Percentiles rank a stretch among this genome's conserved stretches.
Evolutionary conservation across 2,888 invertebrate genomes (phyloP).

Genomic region (Beris chalybata): DNA sequence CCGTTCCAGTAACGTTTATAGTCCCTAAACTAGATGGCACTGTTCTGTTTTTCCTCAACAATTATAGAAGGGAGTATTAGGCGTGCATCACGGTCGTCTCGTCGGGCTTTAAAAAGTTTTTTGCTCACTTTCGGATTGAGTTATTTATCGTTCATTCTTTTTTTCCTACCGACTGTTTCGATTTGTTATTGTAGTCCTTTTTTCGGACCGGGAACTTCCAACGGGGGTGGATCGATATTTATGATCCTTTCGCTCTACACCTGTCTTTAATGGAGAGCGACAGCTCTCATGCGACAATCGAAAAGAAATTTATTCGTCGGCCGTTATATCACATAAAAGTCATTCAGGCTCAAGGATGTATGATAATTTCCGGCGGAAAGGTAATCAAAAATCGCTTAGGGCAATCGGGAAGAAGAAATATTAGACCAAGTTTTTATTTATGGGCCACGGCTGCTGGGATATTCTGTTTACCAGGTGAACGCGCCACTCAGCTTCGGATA

Average conservation of each 20-base stretch:
- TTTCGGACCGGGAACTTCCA: slow-evolving; percentile 5
- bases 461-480: too few species aligned
- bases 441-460: too few species aligned
- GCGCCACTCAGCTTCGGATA: too few species aligned
- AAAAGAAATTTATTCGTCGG: slow-evolving; percentile 33
- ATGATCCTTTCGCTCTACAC: slow-evolving; percentile 24
- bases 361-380: slow-evolving; percentile 58
- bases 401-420: slow-evolving; percentile 43
- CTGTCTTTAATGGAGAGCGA: slow-evolving; percentile 17
- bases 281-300: slow-evolving; percentile 25
- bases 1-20: too few species aligned
- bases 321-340: slow-evolving; percentile 45
- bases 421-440: slow-evolving; percentile 30
- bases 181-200: slow-evolving; percentile 9
- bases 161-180: slow-evolving; percentile 4
- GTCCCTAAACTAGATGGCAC: too few species aligned
- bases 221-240: slow-evolving; percentile 18
- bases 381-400: slow-evolving; percentile 59
- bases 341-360: slow-evolving; percentile 57
- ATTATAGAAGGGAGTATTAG: too few species aligned
- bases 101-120: too few species aligned
- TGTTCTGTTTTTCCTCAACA: too few species aligned
- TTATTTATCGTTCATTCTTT: slow-evolving; percentile 18
- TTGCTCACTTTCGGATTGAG: slow-evolving; percentile 14
- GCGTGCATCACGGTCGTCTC: too few species aligned